Evolutionary conservation across 2,888 invertebrate genomes (phyloP).

Genomic region (Diogma glabrata): DNA sequence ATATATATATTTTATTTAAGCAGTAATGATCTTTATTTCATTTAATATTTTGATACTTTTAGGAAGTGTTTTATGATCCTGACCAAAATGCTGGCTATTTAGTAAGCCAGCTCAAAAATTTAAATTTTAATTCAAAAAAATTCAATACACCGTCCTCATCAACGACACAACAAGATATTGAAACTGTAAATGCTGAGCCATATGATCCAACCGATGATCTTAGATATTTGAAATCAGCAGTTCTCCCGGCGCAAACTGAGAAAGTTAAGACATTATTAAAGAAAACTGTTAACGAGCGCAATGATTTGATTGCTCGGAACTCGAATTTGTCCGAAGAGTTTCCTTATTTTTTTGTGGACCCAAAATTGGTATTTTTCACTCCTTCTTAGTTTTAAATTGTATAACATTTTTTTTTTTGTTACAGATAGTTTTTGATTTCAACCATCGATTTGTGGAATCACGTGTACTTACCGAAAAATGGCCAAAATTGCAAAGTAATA

Average conservation of each 20-base stretch:
- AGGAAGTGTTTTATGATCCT: neutral
- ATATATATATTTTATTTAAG: no score
- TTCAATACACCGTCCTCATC: neutral
- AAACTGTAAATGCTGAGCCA: neutral
- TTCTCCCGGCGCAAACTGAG: neutral
- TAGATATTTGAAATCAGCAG: neutral
- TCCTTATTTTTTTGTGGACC: neutral
- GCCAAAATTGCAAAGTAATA: no score
- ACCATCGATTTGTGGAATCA: no score
- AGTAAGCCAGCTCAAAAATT: neutral
- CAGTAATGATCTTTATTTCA: no score
- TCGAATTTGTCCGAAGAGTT: neutral
- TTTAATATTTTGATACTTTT: no score
- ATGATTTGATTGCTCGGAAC: neutral
- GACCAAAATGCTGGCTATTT: neutral
- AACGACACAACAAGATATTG: neutral
- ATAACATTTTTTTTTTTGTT: no score
- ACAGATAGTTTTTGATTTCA: no score
- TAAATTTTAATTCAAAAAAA: neutral
- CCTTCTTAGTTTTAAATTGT: no score
- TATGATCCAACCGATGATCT: neutral
- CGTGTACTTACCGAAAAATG: no score
- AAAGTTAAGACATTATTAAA: no score
- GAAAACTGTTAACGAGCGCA: neutral
- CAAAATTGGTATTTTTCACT: neutral